Conservation (phyloP, 1,140 invertebrate genomes). For the Ceratina australensis region DNA sequence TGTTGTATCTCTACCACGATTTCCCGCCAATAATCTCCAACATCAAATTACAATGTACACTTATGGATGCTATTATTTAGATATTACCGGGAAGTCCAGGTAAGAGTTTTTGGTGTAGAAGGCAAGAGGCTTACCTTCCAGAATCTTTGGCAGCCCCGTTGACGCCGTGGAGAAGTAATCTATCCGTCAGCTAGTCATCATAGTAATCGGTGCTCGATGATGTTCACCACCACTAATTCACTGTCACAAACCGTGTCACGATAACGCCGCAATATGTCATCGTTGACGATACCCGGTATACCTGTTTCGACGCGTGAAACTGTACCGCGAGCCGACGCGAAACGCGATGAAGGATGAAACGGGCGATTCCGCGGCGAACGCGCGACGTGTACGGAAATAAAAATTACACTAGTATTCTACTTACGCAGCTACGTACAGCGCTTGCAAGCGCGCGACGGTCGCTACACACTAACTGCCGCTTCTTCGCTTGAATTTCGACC, state of each 20-base stretch:
- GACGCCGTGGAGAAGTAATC: slow-evolving; percentile 49
- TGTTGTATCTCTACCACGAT: no score
- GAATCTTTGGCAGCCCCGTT: slow-evolving; percentile 51
- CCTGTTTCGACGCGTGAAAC: neutral
- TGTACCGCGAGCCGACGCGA: neutral
- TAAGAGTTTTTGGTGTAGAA: neutral
- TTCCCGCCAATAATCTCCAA: no score
- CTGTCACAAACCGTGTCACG: slow-evolving; percentile 45
- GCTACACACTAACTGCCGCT: slow-evolving; percentile 71
- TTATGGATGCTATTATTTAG: no score
- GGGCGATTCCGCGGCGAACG: neutral
- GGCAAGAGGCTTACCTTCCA: slow-evolving; percentile 58
- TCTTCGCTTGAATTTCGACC: slow-evolving; percentile 63
- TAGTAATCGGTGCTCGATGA: slow-evolving; percentile 51
- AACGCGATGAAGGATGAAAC: neutral
- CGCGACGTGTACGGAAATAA: slow-evolving; percentile 24
- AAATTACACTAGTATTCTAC: slow-evolving; percentile 57
- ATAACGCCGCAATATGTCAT: slow-evolving; percentile 41
- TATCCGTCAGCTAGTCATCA: slow-evolving; percentile 70
- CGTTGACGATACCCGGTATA: slow-evolving; percentile 1
- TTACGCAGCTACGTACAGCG: slow-evolving; percentile 65
- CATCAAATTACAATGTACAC: no score
- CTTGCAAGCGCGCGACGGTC: slow-evolving; percentile 65
- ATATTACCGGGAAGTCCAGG: neutral
- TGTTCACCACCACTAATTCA: slow-evolving; percentile 46